Evolutionary conservation across 2,888 invertebrate genomes (phyloP), one percentile per base, ranked within the genome.

Genomic region (Pherbina coryleti): DNA sequence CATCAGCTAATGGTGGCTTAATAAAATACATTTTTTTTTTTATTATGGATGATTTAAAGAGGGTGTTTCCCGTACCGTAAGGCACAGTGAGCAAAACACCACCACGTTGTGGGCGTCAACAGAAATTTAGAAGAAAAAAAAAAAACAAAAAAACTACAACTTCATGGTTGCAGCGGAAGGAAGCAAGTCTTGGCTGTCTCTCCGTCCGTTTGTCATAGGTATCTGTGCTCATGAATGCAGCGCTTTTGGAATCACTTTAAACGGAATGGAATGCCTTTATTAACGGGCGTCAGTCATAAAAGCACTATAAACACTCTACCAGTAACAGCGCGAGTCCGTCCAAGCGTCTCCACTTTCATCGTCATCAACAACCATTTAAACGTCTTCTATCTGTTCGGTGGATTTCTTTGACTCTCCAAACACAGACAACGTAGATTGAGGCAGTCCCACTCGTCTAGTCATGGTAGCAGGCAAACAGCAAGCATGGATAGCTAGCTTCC

Each of bases 381-480:
- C 79, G 79, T 77, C 44, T 44, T 44, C 44, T 44, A 44, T 44
- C 44, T 44, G 44, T 44, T 44, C 44, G 44, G 44, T 44, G 11
- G 44, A 11, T 44, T 44, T 44, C 11, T 44, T 44, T 14, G 44
- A 44, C 44, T 44, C 44, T 11, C 80, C 79, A 78, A 79, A 57
- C 37, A n/a, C 72, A 22, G 22, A 19, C 49, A 28, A 7, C 34
- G 44, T 78, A 81, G 78, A 82, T 84, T 84, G 84, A 85, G 84
- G 84, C 83, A 85, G 84, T 84, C 84, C 83, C 84, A 85, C 84
- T 84, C 84, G 84, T 81, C 82, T 82, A 83, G 82, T 81, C 78
- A 77, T 80, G 55, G 60, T 79, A 84, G 75, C 83, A 82, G 84
- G 84, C 80, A 79, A 75, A 25, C 84, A 84, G 66, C n/a, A 74